Base-by-base conservation (phyloP, 2,113 vertebrate genomes). In the Caranx ignobilis region DNA sequence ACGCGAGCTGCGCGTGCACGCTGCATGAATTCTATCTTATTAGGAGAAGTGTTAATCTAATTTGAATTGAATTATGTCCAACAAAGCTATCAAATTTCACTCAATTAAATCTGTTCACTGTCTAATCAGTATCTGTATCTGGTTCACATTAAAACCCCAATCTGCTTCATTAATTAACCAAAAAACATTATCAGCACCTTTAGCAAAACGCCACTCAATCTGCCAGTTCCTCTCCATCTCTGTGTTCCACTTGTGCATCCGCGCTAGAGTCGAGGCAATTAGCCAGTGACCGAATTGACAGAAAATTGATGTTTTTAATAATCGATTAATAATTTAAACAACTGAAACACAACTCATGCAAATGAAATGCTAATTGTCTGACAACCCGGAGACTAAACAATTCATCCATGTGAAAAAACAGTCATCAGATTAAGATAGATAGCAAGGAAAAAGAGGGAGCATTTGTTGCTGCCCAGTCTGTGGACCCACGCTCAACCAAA, bases 121-220 rank as follows among this genome's bases (percentile, higher is more conserved):
- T 88, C 61, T 81, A 37, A 87, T 84, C 85, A 74, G 65, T 39
- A 67, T 89, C 81, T 78, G 71, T 71, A 83, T 85, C 71, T 87
- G 77, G 26, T 59, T 81, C 79, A 75, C 71, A 83, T 81, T 75
- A 75, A 69, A 67, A 56, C 55, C 35, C 21, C 26, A 54, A 66
- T 54, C 26, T n/a, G 54, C 48, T 55, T 54, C 43, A 18, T 83
- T 86, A 64, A 69, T 61, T 61, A 81, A 70, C 35, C 12, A 35
- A 80, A 50, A 50, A 41, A 55, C 37, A 75, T 71, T 65, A 87
- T 86, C 60, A 74, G 48, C 43, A 39, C 59, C 65, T 39, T 56
- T 3, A 19, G 26, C 3, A 43, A 35, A 39, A 61, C 43, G 16
- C 6, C 5, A 13, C 39, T 54, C 3, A 6, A 72, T 73, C 50